These are phyloP conservation scores for Pegoplata infirma DNA, from an alignment of 2,888 invertebrate species.

Conservation along the genomic window DNA sequence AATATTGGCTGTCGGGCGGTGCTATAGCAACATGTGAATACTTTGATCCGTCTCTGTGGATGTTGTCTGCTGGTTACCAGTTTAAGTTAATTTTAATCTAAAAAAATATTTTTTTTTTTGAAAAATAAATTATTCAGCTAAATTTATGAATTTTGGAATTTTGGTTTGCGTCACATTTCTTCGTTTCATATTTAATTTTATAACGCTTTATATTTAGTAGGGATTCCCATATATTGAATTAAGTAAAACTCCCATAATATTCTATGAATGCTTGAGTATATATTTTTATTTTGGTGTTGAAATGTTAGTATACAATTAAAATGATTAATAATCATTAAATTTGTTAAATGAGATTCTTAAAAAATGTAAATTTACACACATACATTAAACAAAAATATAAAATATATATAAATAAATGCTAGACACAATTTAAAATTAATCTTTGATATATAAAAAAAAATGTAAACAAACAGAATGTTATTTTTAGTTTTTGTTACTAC, in stretches of 20 bases:
- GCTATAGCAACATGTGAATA: too few relatives aligned
- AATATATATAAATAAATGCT: constrained; percentile 1
- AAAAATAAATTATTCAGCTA: too few relatives aligned
- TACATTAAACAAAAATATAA: background rate
- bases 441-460: constrained; percentile 13
- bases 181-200: too few relatives aligned
- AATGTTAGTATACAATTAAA: constrained; percentile 4
- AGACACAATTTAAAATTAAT: constrained; percentile 6
- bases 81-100: too few relatives aligned
- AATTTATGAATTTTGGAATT: too few relatives aligned
- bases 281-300: background rate
- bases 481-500: constrained; percentile 41
- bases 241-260: background rate
- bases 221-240: too few relatives aligned
- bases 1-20: too few relatives aligned
- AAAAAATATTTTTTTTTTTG: too few relatives aligned
- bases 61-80: too few relatives aligned
- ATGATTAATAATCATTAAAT: constrained; percentile 19
- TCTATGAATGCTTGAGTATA: constrained; percentile 14
- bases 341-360: constrained; percentile 29
- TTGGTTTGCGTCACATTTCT: too few relatives aligned
- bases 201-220: too few relatives aligned
- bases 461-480: constrained; percentile 28
- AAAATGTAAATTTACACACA: constrained; percentile 11
- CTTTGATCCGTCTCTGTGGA: too few relatives aligned